Conservation (phyloP, 2,113 vertebrate species). For the Stegostoma tigrinum region DNA sequence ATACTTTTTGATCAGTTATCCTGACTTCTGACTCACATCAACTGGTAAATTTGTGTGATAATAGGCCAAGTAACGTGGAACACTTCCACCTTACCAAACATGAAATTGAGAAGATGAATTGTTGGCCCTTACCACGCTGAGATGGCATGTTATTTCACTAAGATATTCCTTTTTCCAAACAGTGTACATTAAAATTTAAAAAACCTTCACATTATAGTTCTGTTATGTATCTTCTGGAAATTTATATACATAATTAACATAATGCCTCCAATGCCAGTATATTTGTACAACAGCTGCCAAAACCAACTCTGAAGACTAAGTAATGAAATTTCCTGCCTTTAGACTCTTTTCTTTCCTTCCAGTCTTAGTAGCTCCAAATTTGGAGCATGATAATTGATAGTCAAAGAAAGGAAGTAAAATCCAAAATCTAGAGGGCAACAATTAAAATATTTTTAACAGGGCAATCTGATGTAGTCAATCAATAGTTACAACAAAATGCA, state of each 20-base stretch:
- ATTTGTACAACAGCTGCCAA: no score
- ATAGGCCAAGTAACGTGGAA: not conserved
- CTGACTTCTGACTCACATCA: not conserved
- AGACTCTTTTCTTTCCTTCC: not conserved
- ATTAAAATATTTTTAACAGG: not conserved
- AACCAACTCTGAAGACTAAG: not conserved
- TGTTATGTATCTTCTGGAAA: not conserved
- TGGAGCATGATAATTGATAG: not conserved
- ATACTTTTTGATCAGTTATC: not conserved
- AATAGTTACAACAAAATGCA: not conserved
- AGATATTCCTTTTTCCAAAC: not conserved
- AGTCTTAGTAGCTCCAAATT: not conserved
- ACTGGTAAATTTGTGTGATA: not conserved
- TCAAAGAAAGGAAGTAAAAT: not conserved
- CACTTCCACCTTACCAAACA: not conserved
- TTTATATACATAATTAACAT: not conserved
- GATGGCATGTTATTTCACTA: not conserved
- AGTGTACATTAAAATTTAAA: not conserved
- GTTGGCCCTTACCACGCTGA: not conserved
- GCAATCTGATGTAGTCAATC: not conserved
- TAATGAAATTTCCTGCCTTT: not conserved
- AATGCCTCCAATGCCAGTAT: not conserved
- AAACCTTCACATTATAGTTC: not conserved
- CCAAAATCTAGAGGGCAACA: not conserved
- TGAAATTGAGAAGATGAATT: not conserved